Percentiles rank a stretch among this genome's conserved stretches.
Evolutionary conservation across 23 tunicate species (phyloP).

Genomic region (Trididemnum clinides): DNA sequence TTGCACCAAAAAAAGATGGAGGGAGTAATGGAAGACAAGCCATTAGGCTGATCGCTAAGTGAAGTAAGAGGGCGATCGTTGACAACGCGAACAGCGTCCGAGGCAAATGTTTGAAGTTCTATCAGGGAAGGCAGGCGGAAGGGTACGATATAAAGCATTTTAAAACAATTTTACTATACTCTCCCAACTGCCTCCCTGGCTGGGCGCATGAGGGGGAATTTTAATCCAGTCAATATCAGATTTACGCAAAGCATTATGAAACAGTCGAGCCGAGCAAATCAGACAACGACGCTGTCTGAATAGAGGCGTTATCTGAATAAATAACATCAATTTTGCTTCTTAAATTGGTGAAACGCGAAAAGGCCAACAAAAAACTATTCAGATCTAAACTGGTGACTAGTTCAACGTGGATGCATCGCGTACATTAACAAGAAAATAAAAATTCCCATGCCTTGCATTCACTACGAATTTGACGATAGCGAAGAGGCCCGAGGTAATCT

Average conservation of each 20-base stretch:
- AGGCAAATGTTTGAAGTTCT: not conserved
- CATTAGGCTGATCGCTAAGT: conserved; percentile 25
- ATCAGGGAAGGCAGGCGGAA: not conserved
- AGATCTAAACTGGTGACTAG: not conserved
- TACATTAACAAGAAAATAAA: not conserved
- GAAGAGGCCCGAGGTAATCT: conserved; percentile 2
- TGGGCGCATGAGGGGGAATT: conserved; percentile 13
- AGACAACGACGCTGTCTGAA: not conserved
- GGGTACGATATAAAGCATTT: not conserved
- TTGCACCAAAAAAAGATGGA: not conserved
- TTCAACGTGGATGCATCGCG: not conserved
- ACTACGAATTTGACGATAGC: not conserved
- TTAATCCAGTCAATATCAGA: not conserved
- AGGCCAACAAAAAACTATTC: not conserved
- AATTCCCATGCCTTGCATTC: conserved; percentile 11
- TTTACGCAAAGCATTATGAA: not conserved
- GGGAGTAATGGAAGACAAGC: conserved; percentile 3
- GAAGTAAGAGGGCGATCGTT: conserved; percentile 29
- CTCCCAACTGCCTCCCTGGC: conserved; percentile 10
- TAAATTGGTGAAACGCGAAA: not conserved
- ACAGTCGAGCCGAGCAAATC: not conserved
- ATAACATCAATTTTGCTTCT: not conserved
- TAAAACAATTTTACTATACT: not conserved
- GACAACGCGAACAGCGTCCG: not conserved
- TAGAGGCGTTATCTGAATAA: conserved; percentile 4